These are phyloP conservation scores for Phenganax stokvisi DNA, from an alignment of 92 coral and sea anemone species.

Conservation along the genomic window DNA sequence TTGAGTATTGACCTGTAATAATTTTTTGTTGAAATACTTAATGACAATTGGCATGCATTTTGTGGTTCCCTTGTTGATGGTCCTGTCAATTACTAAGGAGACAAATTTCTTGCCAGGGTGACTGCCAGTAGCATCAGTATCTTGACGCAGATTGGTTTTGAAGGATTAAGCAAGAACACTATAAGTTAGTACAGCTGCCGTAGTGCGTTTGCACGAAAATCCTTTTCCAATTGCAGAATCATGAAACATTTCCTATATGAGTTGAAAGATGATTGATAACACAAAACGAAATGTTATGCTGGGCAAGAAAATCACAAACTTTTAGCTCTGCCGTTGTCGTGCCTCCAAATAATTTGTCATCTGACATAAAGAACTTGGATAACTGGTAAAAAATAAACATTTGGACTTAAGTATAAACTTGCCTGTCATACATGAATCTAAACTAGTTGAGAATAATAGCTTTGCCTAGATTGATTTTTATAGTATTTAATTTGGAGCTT, in stretches of 20 bases:
- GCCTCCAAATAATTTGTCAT: neutral
- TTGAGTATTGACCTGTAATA: conserved; percentile 25
- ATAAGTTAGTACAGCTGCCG: conserved; percentile 22
- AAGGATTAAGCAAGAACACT: conserved; percentile 21
- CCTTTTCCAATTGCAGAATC: conserved; percentile 28
- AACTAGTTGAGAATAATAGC: too few species aligned
- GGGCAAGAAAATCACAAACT: conserved; percentile 14
- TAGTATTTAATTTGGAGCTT: conserved; percentile 26
- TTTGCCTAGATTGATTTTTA: neutral
- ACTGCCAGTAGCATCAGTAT: conserved; percentile 13
- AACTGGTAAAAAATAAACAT: conserved; percentile 13
- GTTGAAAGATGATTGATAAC: conserved; percentile 31
- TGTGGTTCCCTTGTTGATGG: conserved; percentile 27
- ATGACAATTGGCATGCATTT: conserved; percentile 27
- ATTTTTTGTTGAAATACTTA: conserved; percentile 18
- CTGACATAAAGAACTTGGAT: conserved; percentile 32
- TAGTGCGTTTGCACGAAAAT: conserved; percentile 26
- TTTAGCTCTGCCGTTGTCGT: conserved; percentile 23
- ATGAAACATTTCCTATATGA: conserved; percentile 12
- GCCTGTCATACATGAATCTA: too few species aligned
- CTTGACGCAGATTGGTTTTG: conserved; percentile 9
- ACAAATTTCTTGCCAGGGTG: conserved; percentile 15
- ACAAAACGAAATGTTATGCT: conserved; percentile 24
- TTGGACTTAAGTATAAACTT: neutral
- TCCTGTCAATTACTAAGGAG: conserved; percentile 24